These are phyloP conservation scores for Aphelinus certus DNA, from an alignment of 1,140 invertebrate genomes.

Conservation along the genomic window DNA sequence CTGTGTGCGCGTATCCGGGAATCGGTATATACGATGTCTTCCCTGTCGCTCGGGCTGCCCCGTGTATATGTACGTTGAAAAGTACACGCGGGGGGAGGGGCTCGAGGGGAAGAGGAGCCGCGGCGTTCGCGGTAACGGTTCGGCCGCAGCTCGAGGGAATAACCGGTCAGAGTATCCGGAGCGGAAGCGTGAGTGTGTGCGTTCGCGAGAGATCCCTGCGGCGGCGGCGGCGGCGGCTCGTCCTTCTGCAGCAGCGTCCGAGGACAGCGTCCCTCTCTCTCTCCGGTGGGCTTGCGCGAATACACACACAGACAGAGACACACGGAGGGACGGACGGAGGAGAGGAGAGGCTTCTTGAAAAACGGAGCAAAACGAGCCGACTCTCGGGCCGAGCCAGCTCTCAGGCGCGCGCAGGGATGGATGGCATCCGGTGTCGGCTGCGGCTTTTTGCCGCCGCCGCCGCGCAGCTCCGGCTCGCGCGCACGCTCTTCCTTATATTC, in stretches of 20 bases:
- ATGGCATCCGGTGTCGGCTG: conserved; percentile 57
- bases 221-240: background rate
- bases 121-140: conserved; percentile 47
- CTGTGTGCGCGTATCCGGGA: too few relatives aligned
- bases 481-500: conserved; percentile 9
- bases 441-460: background rate
- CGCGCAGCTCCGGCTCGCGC: background rate
- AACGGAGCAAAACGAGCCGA: background rate
- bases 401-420: conserved; percentile 46
- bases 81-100: conserved; percentile 14
- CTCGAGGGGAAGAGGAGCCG: conserved; percentile 63
- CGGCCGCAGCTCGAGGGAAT: conserved; percentile 31
- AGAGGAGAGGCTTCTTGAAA: background rate
- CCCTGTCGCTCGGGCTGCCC: too few relatives aligned
- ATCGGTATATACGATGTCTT: conserved; percentile 17
- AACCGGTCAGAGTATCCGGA: conserved; percentile 65
- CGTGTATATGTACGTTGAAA: background rate
- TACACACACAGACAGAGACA: conserved; percentile 42
- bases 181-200: conserved; percentile 56
- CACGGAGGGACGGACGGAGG: conserved; percentile 4
- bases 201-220: too few relatives aligned
- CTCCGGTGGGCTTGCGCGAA: background rate
- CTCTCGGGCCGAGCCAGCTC: too few relatives aligned
- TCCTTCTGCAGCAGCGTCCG: conserved; percentile 3
- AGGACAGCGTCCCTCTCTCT: conserved; percentile 1